Percentiles rank a stretch among this genome's conserved stretches.
Conservation (phyloP, 92 coral and sea anemone species). For the Epizoanthus illoricatus region DNA sequence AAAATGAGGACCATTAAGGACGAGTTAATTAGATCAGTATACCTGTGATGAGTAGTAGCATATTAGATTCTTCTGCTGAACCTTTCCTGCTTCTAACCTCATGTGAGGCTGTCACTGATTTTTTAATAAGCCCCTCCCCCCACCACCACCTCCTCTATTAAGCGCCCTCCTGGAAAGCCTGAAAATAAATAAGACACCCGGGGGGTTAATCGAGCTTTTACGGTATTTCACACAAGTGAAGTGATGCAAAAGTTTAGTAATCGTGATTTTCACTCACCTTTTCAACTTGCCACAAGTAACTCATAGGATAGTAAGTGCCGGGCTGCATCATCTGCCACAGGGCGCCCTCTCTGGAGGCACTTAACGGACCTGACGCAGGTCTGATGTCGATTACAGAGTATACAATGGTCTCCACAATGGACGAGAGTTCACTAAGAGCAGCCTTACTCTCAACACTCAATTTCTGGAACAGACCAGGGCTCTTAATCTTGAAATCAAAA, state of each 20-base stretch:
- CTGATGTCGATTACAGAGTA: conserved; percentile 55
- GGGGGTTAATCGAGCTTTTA: background rate
- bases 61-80: too few species aligned
- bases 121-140: too few species aligned
- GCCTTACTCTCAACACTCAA: conserved; percentile 58
- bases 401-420: conserved; percentile 69
- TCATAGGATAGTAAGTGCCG: conserved; percentile 55
- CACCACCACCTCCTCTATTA: too few species aligned
- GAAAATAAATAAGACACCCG: too few species aligned
- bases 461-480: conserved; percentile 76
- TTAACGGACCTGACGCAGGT: conserved; percentile 49
- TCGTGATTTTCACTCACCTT: conserved; percentile 45
- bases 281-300: conserved; percentile 81
- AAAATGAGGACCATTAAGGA: too few species aligned
- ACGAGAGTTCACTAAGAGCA: conserved; percentile 61
- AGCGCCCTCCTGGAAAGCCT: conserved; percentile 30
- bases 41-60: too few species aligned
- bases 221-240: background rate
- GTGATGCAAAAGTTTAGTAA: background rate
- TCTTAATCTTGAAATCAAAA: conserved; percentile 58
- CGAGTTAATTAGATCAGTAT: too few species aligned
- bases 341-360: conserved; percentile 73
- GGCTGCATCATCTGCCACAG: conserved; percentile 75
- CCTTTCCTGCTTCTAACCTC: too few species aligned
- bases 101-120: too few species aligned